Percentiles rank a stretch among this genome's conserved stretches.
These are phyloP conservation scores for Drosophila lacicola DNA, from an alignment of 2,888 invertebrate genomes.

Conservation along the genomic window DNA sequence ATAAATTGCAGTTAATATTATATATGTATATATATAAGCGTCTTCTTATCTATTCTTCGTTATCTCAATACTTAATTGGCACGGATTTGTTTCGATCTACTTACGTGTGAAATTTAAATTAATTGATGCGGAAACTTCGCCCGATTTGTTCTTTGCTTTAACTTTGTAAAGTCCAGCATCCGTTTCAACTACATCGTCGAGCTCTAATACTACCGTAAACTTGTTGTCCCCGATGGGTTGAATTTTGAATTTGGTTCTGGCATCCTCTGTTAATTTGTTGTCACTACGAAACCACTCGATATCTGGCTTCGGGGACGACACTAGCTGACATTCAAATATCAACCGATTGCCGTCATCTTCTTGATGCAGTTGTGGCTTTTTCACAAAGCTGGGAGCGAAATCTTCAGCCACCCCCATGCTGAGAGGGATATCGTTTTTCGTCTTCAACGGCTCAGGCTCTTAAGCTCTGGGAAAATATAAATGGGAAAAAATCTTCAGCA, in stretches of 20 bases:
- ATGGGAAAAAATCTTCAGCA: not conserved
- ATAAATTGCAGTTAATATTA: not conserved
- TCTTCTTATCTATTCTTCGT: not conserved
- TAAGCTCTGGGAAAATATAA: conserved; percentile 40
- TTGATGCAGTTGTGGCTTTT: conserved; percentile 98
- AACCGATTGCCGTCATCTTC: conserved; percentile 98
- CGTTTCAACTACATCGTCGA: conserved; percentile 97
- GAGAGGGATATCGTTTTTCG: conserved; percentile 63
- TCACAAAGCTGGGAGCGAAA: conserved; percentile 99
- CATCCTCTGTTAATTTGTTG: conserved; percentile 92
- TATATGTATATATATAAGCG: no score
- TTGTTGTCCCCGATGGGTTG: conserved; percentile 94
- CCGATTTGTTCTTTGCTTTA: conserved; percentile 98
- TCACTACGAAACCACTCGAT: conserved; percentile 97
- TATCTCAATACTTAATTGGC: not conserved
- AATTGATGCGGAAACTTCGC: conserved; percentile 98
- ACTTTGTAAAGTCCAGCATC: conserved; percentile 98
- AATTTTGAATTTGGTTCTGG: conserved; percentile 94
- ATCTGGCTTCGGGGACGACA: conserved; percentile 94
- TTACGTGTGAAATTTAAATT: conserved; percentile 99
- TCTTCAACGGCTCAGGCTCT: conserved; percentile 56
- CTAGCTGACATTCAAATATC: conserved; percentile 96
- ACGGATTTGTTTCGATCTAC: conserved; percentile 85
- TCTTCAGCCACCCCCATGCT: conserved; percentile 89
- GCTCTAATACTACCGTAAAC: conserved; percentile 95